Conservation (phyloP, 2,797 vertebrate genomes). For the Syngnathus rostellatus region DNA sequence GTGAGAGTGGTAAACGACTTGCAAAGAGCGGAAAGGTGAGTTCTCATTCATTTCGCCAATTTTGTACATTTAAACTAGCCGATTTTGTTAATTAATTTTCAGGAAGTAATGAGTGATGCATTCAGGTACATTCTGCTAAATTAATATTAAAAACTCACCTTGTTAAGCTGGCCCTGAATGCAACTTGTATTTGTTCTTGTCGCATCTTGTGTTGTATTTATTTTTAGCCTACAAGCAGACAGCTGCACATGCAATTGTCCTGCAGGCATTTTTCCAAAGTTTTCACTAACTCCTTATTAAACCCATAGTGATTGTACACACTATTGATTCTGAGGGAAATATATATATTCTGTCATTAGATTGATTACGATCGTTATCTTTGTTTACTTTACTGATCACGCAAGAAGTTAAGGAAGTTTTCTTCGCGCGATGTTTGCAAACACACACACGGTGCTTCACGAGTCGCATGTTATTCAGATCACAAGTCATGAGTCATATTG, state of each 20-base stretch:
- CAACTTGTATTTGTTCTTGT: not conserved
- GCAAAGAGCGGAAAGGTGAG: not conserved
- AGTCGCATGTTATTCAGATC: not conserved
- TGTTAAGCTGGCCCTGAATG: not conserved
- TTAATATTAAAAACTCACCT: not conserved
- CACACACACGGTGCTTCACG: not conserved
- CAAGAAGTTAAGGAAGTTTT: not conserved
- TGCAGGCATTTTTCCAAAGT: not conserved
- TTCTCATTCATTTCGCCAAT: not conserved
- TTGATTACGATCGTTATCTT: not conserved
- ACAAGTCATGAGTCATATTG: not conserved
- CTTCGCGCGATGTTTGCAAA: not conserved
- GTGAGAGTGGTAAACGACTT: not conserved
- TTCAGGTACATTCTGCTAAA: not conserved
- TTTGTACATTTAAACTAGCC: not conserved
- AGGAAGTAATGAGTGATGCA: not conserved
- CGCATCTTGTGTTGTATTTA: not conserved
- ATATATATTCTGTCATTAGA: not conserved
- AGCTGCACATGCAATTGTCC: not conserved
- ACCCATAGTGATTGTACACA: not conserved
- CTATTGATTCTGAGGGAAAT: not conserved
- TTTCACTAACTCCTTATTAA: not conserved
- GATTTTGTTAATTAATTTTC: not conserved
- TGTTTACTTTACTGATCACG: not conserved
- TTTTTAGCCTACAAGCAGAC: slow-evolving; percentile 2